These are phyloP conservation scores for Myioborus miniatus DNA, from an alignment of 2,797 vertebrate species.

Conservation along the genomic window DNA sequence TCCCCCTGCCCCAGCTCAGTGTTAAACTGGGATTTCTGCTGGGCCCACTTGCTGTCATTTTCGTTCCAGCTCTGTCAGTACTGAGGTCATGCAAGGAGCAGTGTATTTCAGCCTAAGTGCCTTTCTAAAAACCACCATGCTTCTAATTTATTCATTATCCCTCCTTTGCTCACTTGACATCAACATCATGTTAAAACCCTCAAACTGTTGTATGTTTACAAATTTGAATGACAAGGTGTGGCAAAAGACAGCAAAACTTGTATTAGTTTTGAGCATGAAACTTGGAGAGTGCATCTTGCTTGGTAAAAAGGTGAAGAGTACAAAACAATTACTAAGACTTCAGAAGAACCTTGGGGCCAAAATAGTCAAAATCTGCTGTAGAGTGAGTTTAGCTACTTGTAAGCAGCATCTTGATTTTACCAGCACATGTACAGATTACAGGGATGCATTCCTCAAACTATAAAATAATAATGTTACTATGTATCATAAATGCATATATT, in stretches of 20 bases:
- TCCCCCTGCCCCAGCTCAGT: accelerated
- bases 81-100: background rate
- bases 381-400: background rate
- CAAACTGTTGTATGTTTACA: background rate
- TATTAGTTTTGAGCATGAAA: background rate
- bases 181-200: background rate
- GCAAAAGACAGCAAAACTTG: background rate
- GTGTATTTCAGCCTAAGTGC: background rate
- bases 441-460: background rate
- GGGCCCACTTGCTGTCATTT: background rate
- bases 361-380: background rate
- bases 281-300: background rate
- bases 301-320: background rate
- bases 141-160: background rate
- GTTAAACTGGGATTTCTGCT: background rate
- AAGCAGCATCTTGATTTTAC: background rate
- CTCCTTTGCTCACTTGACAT: background rate
- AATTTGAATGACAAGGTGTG: background rate
- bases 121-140: background rate
- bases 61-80: background rate
- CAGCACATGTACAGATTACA: background rate
- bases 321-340: background rate
- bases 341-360: background rate
- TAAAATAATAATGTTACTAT: accelerated
- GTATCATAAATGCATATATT: background rate